phyloP scores from a whole-genome alignment of 2,797 vertebrate species.

The Pteronotus mesoamericanus region DNA sequence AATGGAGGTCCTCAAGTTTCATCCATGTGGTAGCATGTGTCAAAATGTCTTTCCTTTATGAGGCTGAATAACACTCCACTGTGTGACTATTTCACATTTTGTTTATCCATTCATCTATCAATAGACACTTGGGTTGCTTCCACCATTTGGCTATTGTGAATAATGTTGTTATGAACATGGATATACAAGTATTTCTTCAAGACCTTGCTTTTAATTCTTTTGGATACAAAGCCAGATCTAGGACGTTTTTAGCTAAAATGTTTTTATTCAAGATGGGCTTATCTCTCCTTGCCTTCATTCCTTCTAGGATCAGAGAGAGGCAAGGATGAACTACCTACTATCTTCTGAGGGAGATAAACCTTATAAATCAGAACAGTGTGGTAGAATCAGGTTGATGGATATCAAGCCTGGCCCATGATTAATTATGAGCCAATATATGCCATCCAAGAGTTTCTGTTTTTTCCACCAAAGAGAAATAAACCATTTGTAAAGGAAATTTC shows the following conservation, averaged over 20 bases:
- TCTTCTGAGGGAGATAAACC: neutral
- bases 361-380: neutral
- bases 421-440: neutral
- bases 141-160: neutral
- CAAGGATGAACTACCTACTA: neutral
- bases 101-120: neutral
- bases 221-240: neutral
- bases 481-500: slow-evolving; percentile 48
- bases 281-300: neutral
- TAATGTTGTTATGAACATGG: neutral
- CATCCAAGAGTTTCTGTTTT: neutral
- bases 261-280: neutral
- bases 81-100: neutral
- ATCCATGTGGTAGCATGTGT: neutral
- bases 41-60: neutral
- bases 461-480: slow-evolving; percentile 11
- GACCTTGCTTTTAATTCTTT: neutral
- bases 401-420: neutral
- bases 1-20: neutral
- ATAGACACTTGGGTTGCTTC: neutral
- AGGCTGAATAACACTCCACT: neutral
- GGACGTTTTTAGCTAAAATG: neutral
- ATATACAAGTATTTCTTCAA: neutral
- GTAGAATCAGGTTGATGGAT: neutral
- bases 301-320: neutral